Conservation (phyloP, 2,888 invertebrate species). For the Tachina fera region DNA sequence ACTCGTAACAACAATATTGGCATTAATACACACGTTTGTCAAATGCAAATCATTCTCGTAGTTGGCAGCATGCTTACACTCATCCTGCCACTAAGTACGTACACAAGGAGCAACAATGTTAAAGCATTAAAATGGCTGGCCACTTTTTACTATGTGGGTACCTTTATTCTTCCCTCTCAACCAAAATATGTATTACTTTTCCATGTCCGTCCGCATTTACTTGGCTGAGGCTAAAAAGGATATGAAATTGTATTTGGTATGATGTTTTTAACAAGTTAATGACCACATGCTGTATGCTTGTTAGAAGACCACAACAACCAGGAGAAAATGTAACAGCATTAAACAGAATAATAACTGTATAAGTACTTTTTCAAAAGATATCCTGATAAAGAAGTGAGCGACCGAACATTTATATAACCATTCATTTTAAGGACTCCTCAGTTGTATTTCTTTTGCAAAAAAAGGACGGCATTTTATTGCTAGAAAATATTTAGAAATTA, state of each 20-base stretch:
- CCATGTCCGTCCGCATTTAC: constrained; percentile 4
- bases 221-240: constrained; percentile 34
- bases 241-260: constrained; percentile 47
- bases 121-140: constrained; percentile 70
- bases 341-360: constrained; percentile 58
- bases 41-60: constrained; percentile 73
- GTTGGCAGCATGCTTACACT: background rate
- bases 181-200: background rate
- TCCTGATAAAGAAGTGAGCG: background rate
- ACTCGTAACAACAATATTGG: constrained; percentile 55
- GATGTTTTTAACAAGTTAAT: constrained; percentile 70
- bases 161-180: constrained; percentile 33
- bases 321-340: constrained; percentile 15
- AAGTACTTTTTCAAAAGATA: constrained; percentile 36
- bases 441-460: background rate
- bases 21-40: constrained; percentile 73
- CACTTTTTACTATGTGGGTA: constrained; percentile 50
- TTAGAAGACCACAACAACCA: constrained; percentile 40
- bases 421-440: constrained; percentile 42
- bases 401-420: constrained; percentile 19
- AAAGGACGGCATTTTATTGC: constrained; percentile 28
- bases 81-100: constrained; percentile 17
- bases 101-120: constrained; percentile 58
- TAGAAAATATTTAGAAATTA: constrained; percentile 53
- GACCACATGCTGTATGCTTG: constrained; percentile 65